These are phyloP conservation scores for Fregetta grallaria DNA, from an alignment of 2,113 vertebrate species.

Conservation along the genomic window DNA sequence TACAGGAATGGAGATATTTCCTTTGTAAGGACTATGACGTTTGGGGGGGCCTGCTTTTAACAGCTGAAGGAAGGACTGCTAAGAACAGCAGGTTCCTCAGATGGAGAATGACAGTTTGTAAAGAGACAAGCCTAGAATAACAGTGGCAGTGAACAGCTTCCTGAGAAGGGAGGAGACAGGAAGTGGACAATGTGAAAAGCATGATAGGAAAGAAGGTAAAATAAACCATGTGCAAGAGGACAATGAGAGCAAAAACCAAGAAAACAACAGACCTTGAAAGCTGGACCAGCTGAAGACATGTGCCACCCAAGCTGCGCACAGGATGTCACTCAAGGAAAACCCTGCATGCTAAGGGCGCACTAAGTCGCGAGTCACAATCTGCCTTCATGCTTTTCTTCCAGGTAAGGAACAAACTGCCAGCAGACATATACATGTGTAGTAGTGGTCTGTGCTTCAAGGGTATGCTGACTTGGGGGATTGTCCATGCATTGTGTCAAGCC, in stretches of 20 bases:
- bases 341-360: neutral
- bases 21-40: neutral
- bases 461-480: neutral
- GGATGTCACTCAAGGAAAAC: neutral
- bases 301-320: neutral
- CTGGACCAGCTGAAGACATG: neutral
- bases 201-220: neutral
- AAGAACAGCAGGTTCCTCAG: neutral
- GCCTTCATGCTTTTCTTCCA: neutral
- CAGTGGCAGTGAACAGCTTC: neutral
- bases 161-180: neutral
- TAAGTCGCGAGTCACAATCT: neutral
- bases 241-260: neutral
- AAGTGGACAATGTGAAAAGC: neutral
- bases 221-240: neutral
- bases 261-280: neutral
- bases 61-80: neutral
- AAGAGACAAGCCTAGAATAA: neutral
- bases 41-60: neutral
- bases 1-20: neutral
- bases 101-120: neutral
- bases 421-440: neutral
- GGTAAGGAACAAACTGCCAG: neutral
- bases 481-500: neutral
- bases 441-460: neutral